Base-by-base conservation (phyloP, 2,888 invertebrate species). In the Tetrapedia diversipes region DNA sequence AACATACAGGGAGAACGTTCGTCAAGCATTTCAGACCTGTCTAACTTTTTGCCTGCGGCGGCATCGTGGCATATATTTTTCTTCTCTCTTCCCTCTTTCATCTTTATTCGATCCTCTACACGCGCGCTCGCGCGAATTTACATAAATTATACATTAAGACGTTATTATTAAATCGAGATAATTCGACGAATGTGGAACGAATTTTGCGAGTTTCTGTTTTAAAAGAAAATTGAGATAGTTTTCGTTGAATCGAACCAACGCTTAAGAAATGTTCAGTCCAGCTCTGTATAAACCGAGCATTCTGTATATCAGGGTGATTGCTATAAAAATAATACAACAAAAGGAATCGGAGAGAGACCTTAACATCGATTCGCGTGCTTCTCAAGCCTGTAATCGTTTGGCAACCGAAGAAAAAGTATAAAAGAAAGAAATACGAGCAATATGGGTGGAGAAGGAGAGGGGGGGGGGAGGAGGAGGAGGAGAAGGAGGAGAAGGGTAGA, bases 1-100 rank as follows among this genome's bases (percentile, higher is more conserved):
- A 80, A 81, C 77, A 77, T 49, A 66, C 45, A 51, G 49, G 29
- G 54, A 54, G 79, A 60, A 74, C 68, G 77, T 77, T 77, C 80
- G 74, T 81, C 77, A 65, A 80, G 69, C 67, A 47, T 80, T 70
- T 77, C 80, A 53, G 54, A 53, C 57, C 67, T 74, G 59, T 77
- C 77, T 64, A 56, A 51, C 53, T 68, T 77, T 67, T 73, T 51
- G 70, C 69, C 61, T 10, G 53, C 75, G 66, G 70, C 71, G 66
- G 70, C 71, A 56, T 51, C 43, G 51, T 22, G 8, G 19, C 41
- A 32, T 67, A 53, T 47, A 43, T 69, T 43, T 60, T 54, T 63
- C 11, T 29, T 6, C 32, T 24, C 19, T 11, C 10, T 29, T 0
- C 37, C 16, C 11, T n/a, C 16, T 4, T 4, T 1, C 34, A 45